Evolutionary conservation across 2,888 invertebrate species (phyloP), one percentile per base, ranked within the genome.

Genomic region (Leptarthrus brevirostris): DNA sequence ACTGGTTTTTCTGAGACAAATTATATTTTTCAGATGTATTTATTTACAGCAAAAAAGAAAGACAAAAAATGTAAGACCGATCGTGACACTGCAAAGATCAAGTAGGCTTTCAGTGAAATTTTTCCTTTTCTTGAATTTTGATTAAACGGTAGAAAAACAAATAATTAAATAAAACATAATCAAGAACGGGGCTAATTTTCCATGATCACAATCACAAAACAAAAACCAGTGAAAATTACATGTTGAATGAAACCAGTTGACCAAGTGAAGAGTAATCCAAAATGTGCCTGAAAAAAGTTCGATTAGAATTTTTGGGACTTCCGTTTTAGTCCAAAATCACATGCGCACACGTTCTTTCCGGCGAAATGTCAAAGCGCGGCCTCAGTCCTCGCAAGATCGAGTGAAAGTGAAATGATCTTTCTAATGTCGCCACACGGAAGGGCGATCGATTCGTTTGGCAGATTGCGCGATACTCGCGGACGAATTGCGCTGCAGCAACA

Each of bases 1-100:
- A 64, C 64, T 64, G 64, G 64, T 64, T 64, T 64, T 22, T 10
- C 24, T 40, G 44, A 22, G 44, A 14, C 64, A 44, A n/a, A 64
- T 18, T 14, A 44, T 20, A 24, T 24, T 20, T 24, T 24, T 40
- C 44, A 22, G 16, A 20, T 64, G 44, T 64, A 36, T 64, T 64
- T 44, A 36, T 64, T 44, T 47, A 24, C 44, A 20, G 22, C 20
- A 44, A 44, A 14, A 47, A 64, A 64, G 22, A 47, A 47, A 24
- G n/a, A n/a, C n/a, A n/a, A n/a, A n/a, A n/a, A n/a, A n/a, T n/a
- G n/a, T n/a, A 40, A 20, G 49, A 20, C 18, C 1, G 64, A 64
- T 64, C 64, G 44, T 44, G 40, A 61, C 58, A 61, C 40, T n/a
- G 36, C 44, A 64, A 47, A 64, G 44, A 64, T 22, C 64, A 64